Conservation (phyloP, 2,888 invertebrate species). For the Ecdyonurus torrentis region DNA sequence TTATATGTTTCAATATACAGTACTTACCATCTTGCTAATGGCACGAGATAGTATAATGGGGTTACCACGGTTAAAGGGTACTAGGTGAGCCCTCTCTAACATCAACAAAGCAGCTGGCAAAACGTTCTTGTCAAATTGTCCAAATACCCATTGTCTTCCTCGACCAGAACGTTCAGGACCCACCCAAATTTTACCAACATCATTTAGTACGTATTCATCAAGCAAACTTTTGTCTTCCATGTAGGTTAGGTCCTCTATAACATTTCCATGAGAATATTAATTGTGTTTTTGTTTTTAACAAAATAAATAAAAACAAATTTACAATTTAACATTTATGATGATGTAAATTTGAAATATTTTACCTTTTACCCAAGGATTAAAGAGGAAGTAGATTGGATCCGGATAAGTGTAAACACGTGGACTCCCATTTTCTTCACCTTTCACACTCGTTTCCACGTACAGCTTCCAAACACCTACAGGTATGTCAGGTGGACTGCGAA, state of each 20-base stretch:
- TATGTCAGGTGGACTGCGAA: constrained; percentile 43
- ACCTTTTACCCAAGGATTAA: constrained; percentile 75
- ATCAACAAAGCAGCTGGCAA: constrained; percentile 53
- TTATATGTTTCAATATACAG: no score
- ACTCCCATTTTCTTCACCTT: constrained; percentile 10
- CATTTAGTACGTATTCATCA: constrained; percentile 62
- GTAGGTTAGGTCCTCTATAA: constrained; percentile 54
- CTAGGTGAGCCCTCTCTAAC: constrained; percentile 45
- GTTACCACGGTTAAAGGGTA: constrained; percentile 44
- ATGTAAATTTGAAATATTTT: constrained; percentile 16
- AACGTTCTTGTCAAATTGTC: constrained; percentile 58
- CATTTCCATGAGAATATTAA: not conserved
- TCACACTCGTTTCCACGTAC: constrained; percentile 38
- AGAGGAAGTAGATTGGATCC: constrained; percentile 54
- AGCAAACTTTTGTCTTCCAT: constrained; percentile 50
- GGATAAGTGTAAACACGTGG: constrained; percentile 36
- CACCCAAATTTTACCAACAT: constrained; percentile 75
- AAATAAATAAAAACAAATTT: not conserved
- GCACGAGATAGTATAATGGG: constrained; percentile 49
- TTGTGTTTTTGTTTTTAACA: no score
- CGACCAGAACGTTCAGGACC: constrained; percentile 52
- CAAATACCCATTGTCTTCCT: constrained; percentile 71
- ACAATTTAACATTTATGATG: not conserved
- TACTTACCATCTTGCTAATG: constrained; percentile 49
- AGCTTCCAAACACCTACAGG: constrained; percentile 54